Conservation (phyloP, 2,113 vertebrate species). For the Eudorcas thomsonii region DNA sequence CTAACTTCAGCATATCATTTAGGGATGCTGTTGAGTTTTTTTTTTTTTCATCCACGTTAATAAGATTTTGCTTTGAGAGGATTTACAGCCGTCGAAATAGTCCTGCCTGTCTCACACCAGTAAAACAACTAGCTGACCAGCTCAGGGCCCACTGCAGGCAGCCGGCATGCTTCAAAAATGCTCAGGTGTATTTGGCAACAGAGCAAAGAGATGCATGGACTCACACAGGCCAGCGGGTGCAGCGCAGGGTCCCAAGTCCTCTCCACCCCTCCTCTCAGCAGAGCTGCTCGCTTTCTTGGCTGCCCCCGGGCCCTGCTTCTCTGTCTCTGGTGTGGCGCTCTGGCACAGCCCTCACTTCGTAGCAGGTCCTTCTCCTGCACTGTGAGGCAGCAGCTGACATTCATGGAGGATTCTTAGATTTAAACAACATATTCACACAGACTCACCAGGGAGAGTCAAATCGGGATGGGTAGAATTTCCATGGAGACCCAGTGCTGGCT, state of each 20-base stretch:
- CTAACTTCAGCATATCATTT: conserved; percentile 75
- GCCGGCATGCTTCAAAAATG: conserved; percentile 50
- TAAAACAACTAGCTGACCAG: conserved; percentile 74
- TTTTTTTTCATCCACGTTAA: conserved; percentile 63
- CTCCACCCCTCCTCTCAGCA: not conserved
- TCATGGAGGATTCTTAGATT: not conserved
- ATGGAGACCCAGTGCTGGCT: not conserved
- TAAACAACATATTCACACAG: not conserved
- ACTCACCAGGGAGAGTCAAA: not conserved
- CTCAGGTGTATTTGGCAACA: conserved; percentile 64
- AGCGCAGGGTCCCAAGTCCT: not conserved
- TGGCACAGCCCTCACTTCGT: not conserved
- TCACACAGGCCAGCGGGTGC: conserved; percentile 63
- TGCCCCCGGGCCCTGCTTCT: not conserved
- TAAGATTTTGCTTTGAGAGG: conserved; percentile 75
- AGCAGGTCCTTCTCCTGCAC: not conserved
- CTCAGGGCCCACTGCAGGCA: conserved; percentile 57
- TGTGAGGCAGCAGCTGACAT: conserved; percentile 15
- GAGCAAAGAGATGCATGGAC: conserved; percentile 62
- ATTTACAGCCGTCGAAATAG: conserved; percentile 82
- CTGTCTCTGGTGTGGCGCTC: not conserved
- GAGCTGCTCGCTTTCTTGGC: not conserved
- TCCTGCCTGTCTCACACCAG: conserved; percentile 76
- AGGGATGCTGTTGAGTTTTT: conserved; percentile 60
- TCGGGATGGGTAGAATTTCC: not conserved